Evolutionary conservation across 2,113 vertebrate species (phyloP).

Genomic region (Vidua chalybeata): DNA sequence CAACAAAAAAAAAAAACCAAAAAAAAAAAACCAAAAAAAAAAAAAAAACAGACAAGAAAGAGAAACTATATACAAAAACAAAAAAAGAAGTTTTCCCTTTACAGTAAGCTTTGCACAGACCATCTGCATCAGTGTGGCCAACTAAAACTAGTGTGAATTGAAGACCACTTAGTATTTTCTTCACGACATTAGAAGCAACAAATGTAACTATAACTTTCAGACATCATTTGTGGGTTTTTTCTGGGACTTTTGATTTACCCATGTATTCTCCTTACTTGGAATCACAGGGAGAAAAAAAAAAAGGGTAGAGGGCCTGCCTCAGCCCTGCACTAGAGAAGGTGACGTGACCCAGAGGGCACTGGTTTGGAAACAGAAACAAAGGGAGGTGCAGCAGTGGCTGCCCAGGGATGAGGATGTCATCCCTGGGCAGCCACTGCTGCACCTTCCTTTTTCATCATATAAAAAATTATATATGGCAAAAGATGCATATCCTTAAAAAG

Average conservation of each 20-base stretch:
- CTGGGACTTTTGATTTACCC: background rate
- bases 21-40: background rate
- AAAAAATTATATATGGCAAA: background rate
- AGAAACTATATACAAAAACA: background rate
- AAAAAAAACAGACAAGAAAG: background rate
- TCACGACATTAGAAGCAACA: background rate
- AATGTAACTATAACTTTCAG: background rate
- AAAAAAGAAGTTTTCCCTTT: background rate
- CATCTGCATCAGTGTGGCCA: background rate
- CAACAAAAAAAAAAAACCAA: background rate
- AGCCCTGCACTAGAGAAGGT: background rate
- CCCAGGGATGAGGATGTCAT: rapidly evolving
- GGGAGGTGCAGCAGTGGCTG: background rate
- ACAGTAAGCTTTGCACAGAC: background rate
- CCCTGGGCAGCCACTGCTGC: too few species aligned
- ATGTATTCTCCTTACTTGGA: background rate
- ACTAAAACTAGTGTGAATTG: background rate
- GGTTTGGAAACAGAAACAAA: background rate
- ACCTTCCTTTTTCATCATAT: too few species aligned
- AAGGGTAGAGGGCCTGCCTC: background rate
- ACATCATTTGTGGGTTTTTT: background rate
- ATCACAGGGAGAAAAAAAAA: rapidly evolving
- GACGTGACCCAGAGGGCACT: background rate
- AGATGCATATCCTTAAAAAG: background rate
- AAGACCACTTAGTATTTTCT: background rate